Evolutionary conservation across 2,113 vertebrate genomes (phyloP), one percentile per base, ranked within the genome.

Genomic region (Microcebus tavaratra): DNA sequence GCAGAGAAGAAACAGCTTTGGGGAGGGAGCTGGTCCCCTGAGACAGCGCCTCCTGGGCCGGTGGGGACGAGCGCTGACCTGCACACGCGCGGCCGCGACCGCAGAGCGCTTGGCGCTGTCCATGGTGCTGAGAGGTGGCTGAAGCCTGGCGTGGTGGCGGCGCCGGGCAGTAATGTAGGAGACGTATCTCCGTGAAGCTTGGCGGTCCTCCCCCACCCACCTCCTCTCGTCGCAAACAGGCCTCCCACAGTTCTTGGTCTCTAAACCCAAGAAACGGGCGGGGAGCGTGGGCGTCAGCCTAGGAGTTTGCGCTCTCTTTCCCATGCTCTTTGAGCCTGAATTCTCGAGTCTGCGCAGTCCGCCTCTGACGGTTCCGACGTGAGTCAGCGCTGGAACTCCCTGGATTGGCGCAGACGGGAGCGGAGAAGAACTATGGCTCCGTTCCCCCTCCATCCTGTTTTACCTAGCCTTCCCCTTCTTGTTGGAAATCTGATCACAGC

Each of bases 51-150:
- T 20, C 21, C 7, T 36, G 50, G 12, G 6, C 15, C 29, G n/a
- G 36, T 34, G 42, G 79, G 42, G 48, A 36, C 72, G 17, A 15
- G 31, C 5, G 0, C 70, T 8, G 27, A 81, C 0, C 7, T 3
- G 9, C 6, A 13, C 48, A 11, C 21, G 20, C 67, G 39, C 3
- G 15, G 25, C 6, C 36, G 0, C 0, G 25, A 73, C 34, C n/a
- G 1, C 7, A 1, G 12, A 9, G 15, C 2, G 2, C 3, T 27
- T 31, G 96, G 75, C 29, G 50, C 96, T 97, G 90, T 96, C 95
- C 90, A 42, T 57, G 94, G 98, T 97, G 94, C 95, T 97, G 92
- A 96, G n/a, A 11, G 31, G 18, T 3, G 48, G 45, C 21, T 0
- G 8, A 18, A 42, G 27, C 8, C 23, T 8, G 72, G 72, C 7